These are phyloP conservation scores for Mactra quadrangularis DNA, from an alignment of 1,140 invertebrate species.

Conservation along the genomic window DNA sequence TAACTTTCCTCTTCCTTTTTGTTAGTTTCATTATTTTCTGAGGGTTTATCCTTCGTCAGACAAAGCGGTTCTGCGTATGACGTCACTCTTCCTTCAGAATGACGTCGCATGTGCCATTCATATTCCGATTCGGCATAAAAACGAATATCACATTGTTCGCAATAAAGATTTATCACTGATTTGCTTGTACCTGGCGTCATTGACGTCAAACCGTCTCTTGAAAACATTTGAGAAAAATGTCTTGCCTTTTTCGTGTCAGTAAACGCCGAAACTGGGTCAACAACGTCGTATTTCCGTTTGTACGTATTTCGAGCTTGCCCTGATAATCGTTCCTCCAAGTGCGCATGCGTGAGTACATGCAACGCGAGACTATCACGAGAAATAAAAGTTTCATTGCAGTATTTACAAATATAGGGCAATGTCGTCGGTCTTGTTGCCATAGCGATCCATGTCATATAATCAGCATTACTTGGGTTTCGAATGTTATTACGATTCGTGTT, in stretches of 20 bases:
- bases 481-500: background rate
- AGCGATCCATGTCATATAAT: slow-evolving; percentile 5
- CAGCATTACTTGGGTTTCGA: background rate
- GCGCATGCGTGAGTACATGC: slow-evolving; percentile 56
- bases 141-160: slow-evolving; percentile 25
- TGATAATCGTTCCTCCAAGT: background rate
- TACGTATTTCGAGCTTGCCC: slow-evolving; percentile 8
- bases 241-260: background rate
- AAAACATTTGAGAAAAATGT: background rate
- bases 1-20: background rate
- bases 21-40: background rate
- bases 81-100: background rate
- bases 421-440: background rate
- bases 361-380: slow-evolving; percentile 43
- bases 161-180: slow-evolving; percentile 1
- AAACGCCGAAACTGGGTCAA: background rate
- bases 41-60: background rate
- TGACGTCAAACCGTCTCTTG: background rate
- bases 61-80: slow-evolving; percentile 20
- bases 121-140: slow-evolving; percentile 44
- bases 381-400: slow-evolving; percentile 43
- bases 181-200: background rate
- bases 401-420: slow-evolving; percentile 6
- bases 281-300: slow-evolving; percentile 27
- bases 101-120: slow-evolving; percentile 40